Base-by-base conservation (phyloP, 2,888 invertebrate species). In the Mantis religiosa region DNA sequence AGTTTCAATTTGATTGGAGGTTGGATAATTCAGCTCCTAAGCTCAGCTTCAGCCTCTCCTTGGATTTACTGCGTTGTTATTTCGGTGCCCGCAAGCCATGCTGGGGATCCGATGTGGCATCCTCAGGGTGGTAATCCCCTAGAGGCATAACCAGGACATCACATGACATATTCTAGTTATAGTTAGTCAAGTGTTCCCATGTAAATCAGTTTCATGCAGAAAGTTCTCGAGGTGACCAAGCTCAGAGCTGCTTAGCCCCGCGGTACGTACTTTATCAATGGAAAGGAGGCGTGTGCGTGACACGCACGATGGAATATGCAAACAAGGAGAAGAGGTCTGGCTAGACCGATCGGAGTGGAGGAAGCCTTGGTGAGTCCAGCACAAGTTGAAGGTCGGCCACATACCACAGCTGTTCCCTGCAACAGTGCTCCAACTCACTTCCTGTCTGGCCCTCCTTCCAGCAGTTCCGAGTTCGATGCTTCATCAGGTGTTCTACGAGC, bases 351-450 rank as follows among this genome's bases (percentile, higher is more conserved):
- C 28, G 84, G 28, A 28, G 84, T 28, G 84, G 84, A 30, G 85
- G 85, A 41, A 85, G 47, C 85, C 85, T 85, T 85, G 54, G 54
- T 71, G 85, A 82, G 87, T 30, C 87, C 27, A 25, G 28, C 82
- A 82, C 87, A 87, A 41, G 87, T 87, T 87, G 87, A 87, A 87
- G 87, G 87, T 41, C 87, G 87, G 87, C 87, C 87, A 87, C 87
- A 87, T 87, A 71, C 87, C 87, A 87, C n/a, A 30, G 41, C 14
- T 25, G 20, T 20, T 54, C 34, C 28, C 20, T n/a, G 87, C 87
- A 87, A 82, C 41, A 87, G 34, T 25, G 87, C 27, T 30, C 25
- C 15, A 87, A 87, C 30, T 25, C 28, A 87, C 82, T 82, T 28
- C 28, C 27, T 20, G 27, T 20, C 28, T 83, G 28, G 41, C 41